Base-by-base conservation (phyloP, 30 jellyfish, hydroid and myxozoan species). In the Clytia hemisphaerica region DNA sequence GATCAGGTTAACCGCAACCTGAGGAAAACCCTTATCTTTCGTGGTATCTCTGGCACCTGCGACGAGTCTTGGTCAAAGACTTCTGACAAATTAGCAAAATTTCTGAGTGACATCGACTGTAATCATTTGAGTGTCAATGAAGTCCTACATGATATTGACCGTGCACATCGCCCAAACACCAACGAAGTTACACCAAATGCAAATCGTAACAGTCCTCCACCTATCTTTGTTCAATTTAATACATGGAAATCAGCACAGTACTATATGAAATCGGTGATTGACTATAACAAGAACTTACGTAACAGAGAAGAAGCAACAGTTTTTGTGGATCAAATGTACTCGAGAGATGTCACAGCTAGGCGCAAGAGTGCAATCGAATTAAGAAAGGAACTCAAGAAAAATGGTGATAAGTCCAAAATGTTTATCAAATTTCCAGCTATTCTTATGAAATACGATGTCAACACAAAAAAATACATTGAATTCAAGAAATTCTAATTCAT, bases 161-260 rank as follows among this genome's bases (percentile, higher is more conserved):
- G 65, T 7, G 65, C 65, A 9, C 65, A 50, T 21, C 65, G 65
- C 6, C 14, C 65, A 7, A 21, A 28, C 22, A 14, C 14, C 14
- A 14, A 14, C 14, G 65, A 50, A 21, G 22, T 9, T 24, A 15
- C 18, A 50, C 10, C 14, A 14, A 50, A 50, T 50, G 28, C 28
- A 7, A 21, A 7, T 7, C 6, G 27, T 50, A 51, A 51, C 0
- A 51, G 24, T 10, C 10, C 18, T 10, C 66, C 0, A 12, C 30
- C 1, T 12, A 51, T 51, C 66, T 51, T 51, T 51, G 66, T 24
- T 30, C 18, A 51, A 51, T 51, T 51, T 51, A 51, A n/a, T 30
- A 51, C 18, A n/a, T 51, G 66, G 66, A 51, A n/a, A 12, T 51
- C 28, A 14, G 66, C 66, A n/a, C 66, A 51, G 66, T 12, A 51